A percentile compares a stretch with the other conserved stretches of the same genome.
These are phyloP conservation scores for Eulithis testata DNA, from an alignment of 2,888 invertebrate species.

Conservation along the genomic window DNA sequence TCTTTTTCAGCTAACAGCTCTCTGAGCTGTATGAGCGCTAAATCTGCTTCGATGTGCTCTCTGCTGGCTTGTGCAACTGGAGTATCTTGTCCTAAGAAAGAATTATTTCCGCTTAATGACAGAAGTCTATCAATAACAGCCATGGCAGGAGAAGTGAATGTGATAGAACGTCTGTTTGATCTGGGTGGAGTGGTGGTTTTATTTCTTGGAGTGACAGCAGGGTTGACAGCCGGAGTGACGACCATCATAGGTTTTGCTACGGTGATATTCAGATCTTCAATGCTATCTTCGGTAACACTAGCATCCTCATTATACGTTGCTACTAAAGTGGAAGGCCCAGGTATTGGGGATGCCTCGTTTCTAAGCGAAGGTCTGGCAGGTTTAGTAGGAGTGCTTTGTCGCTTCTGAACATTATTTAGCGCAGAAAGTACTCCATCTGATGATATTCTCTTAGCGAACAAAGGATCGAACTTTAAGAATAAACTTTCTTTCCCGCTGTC, in stretches of 20 bases:
- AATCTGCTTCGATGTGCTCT: slow-evolving; percentile 68
- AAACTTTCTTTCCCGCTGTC: slow-evolving; percentile 80
- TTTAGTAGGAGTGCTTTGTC: slow-evolving; percentile 69
- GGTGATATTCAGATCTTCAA: slow-evolving; percentile 62
- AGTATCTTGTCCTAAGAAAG: slow-evolving; percentile 57
- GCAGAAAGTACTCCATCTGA: slow-evolving; percentile 67
- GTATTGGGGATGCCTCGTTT: slow-evolving; percentile 44
- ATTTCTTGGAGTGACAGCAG: slow-evolving; percentile 62
- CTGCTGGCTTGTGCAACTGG: slow-evolving; percentile 52
- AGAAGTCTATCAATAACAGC: slow-evolving; percentile 81
- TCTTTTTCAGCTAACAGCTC: slow-evolving; percentile 84
- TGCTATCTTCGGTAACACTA: slow-evolving; percentile 52
- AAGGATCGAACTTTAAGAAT: slow-evolving; percentile 77
- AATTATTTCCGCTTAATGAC: slow-evolving; percentile 71
- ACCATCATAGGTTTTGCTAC: slow-evolving; percentile 77
- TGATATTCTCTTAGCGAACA: slow-evolving; percentile 72
- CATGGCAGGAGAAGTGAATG: slow-evolving; percentile 79
- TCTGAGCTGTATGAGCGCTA: slow-evolving; percentile 73
- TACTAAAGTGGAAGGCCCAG: slow-evolving; percentile 59
- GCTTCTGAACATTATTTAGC: slow-evolving; percentile 60
- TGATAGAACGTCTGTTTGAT: slow-evolving; percentile 71
- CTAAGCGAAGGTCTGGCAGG: slow-evolving; percentile 40
- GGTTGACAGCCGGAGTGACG: slow-evolving; percentile 74
- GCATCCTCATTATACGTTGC: slow-evolving; percentile 47
- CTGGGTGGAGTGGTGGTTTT: slow-evolving; percentile 65